A percentile compares a stretch with the other conserved stretches of the same genome.
phyloP scores from a whole-genome alignment of 2,888 invertebrate genomes.

The Calliphora vomitoria region DNA sequence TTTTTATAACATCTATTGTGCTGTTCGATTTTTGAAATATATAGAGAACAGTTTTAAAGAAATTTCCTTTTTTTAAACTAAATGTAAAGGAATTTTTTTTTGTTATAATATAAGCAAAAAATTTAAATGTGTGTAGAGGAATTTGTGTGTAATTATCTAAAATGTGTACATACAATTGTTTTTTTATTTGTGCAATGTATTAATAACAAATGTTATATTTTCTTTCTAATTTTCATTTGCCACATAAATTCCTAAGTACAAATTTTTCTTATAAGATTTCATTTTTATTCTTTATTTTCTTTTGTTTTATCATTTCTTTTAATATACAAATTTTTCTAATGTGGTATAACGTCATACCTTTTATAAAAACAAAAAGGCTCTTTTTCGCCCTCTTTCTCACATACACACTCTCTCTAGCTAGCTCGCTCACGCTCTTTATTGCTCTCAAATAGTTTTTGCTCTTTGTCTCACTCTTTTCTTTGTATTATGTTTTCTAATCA shows the following conservation, averaged over 20 bases:
- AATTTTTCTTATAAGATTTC: constrained; percentile 34
- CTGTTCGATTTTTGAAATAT: not conserved
- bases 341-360: constrained; percentile 70
- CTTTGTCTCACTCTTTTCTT: constrained; percentile 40
- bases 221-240: not conserved
- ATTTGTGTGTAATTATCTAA: constrained; percentile 18
- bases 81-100: constrained; percentile 35
- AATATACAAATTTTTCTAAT: constrained; percentile 57
- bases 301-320: constrained; percentile 48
- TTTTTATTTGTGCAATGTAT: not conserved
- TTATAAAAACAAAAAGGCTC: constrained; percentile 30
- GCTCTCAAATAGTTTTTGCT: constrained; percentile 34
- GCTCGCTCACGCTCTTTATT: not conserved
- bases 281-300: constrained; percentile 22
- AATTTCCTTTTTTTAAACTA: not conserved
- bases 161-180: no score
- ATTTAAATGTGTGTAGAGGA: not conserved
- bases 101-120: not conserved
- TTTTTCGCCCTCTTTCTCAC: constrained; percentile 35
- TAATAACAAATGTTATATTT: not conserved
- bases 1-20: not conserved
- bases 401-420: not conserved
- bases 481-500: constrained; percentile 52
- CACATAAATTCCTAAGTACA: constrained; percentile 7
- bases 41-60: not conserved